Conservation (phyloP, 2,888 invertebrate species). For the Antheraea assamensis region DNA sequence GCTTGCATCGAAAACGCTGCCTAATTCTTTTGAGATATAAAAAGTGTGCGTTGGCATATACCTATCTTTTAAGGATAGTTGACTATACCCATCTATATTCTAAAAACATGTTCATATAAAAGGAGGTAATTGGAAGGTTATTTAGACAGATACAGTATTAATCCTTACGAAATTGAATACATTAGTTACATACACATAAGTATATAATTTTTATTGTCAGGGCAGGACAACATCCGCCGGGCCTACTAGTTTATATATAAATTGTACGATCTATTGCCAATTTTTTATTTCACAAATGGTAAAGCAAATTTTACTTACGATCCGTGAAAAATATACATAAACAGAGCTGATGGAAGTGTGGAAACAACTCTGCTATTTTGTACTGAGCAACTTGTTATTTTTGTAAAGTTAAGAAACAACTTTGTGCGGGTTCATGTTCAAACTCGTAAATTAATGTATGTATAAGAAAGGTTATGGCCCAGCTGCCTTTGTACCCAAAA, state of each 20-base stretch:
- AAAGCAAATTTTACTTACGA: slow-evolving; percentile 24
- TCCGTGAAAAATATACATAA: slow-evolving; percentile 44
- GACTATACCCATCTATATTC: too few species aligned
- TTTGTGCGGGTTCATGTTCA: slow-evolving; percentile 44
- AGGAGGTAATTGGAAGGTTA: too few species aligned
- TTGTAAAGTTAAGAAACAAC: slow-evolving; percentile 49
- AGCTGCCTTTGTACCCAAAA: slow-evolving; percentile 28
- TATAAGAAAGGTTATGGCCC: slow-evolving; percentile 35
- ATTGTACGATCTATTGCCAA: neutral
- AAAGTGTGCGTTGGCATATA: too few species aligned
- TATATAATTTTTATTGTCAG: too few species aligned
- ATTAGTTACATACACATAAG: too few species aligned
- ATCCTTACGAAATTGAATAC: too few species aligned
- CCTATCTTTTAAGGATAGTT: too few species aligned
- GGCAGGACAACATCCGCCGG: too few species aligned
- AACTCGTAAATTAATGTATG: slow-evolving; percentile 44
- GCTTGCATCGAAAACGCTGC: too few species aligned
- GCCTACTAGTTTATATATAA: neutral
- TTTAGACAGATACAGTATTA: too few species aligned
- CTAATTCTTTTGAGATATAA: too few species aligned
- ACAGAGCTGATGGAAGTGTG: slow-evolving; percentile 43
- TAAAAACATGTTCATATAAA: too few species aligned
- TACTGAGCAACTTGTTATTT: slow-evolving; percentile 46
- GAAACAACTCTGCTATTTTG: slow-evolving; percentile 46
- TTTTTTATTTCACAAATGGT: neutral